Conservation (phyloP, 2,888 invertebrate genomes). For the Linnaemya tessellans region DNA sequence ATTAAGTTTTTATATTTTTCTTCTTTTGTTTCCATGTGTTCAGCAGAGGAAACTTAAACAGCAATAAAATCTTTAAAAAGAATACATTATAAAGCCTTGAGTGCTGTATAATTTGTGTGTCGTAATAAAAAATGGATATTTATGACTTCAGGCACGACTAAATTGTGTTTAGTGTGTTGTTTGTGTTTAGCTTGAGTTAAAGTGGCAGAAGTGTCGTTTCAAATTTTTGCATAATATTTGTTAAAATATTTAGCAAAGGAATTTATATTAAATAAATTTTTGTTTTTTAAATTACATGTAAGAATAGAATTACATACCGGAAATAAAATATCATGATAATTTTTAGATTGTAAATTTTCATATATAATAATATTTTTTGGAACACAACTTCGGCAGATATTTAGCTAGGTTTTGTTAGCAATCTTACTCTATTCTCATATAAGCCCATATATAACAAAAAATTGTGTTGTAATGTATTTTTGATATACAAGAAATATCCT, state of each 20-base stretch:
- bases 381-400: no score
- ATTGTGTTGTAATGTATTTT: no score
- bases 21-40: not conserved
- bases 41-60: conserved; percentile 21
- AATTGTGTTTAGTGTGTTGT: not conserved
- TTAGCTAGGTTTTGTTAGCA: no score
- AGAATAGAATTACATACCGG: no score
- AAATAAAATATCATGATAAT: no score
- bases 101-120: conserved; percentile 39
- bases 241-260: not conserved
- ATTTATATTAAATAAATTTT: not conserved
- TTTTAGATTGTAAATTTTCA: no score
- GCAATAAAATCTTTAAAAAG: conserved; percentile 12
- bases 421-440: no score
- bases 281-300: no score
- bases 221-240: not conserved
- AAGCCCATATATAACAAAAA: no score
- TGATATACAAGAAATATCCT: no score
- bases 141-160: not conserved
- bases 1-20: conserved; percentile 54
- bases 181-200: not conserved
- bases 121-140: not conserved
- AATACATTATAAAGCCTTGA: not conserved
- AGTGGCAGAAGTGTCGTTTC: not conserved
- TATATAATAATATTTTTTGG: no score